Evolutionary conservation across 2,888 invertebrate species (phyloP).

Genomic region (Eupeodes latifasciatus): DNA sequence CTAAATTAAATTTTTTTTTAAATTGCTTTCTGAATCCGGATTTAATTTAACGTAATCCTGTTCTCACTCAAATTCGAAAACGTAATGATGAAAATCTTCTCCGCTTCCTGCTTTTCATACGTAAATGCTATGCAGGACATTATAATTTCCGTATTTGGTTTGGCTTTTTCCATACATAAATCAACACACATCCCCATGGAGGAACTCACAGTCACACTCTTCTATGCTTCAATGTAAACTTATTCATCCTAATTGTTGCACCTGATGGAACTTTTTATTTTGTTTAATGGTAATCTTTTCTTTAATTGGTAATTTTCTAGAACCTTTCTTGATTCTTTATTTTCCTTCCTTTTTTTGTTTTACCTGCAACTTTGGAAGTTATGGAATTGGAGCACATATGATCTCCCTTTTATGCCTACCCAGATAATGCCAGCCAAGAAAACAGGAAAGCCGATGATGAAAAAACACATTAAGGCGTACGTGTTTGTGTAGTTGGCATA

Average conservation of each 20-base stretch:
- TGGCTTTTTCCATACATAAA: not conserved
- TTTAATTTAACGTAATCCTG: not conserved
- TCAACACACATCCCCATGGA: no score
- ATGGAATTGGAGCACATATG: not conserved
- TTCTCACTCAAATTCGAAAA: not conserved
- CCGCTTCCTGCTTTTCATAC: slow-evolving; percentile 3
- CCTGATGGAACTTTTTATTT: no score
- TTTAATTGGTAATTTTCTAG: not conserved
- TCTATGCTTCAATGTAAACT: not conserved
- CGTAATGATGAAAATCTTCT: not conserved
- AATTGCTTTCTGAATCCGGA: not conserved
- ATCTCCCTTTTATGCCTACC: not conserved
- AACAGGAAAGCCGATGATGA: not conserved
- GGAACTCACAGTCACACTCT: no score
- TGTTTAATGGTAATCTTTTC: not conserved
- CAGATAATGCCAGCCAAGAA: not conserved
- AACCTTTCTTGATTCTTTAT: not conserved
- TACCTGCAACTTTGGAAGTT: not conserved
- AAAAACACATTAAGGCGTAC: not conserved
- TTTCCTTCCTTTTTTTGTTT: slow-evolving; percentile 1
- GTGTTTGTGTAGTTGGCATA: not conserved
- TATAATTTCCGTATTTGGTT: slow-evolving; percentile 17
- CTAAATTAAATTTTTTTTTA: not conserved
- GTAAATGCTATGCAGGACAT: not conserved
- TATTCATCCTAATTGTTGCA: not conserved